Evolutionary conservation across 2,113 vertebrate genomes (phyloP).

Genomic region (Serinus canaria): DNA sequence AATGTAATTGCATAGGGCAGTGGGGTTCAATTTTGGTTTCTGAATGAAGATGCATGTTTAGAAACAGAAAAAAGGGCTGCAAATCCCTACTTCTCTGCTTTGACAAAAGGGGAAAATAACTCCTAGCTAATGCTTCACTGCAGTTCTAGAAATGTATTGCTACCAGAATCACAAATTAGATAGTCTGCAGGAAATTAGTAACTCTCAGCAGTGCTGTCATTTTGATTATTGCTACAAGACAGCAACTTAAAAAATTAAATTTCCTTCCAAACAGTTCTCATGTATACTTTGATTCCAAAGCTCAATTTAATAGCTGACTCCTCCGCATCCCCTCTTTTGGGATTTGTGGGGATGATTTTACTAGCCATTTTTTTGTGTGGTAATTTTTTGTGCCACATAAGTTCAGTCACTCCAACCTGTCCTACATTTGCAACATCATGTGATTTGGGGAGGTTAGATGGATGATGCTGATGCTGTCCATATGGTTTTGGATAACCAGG

Average conservation of each 20-base stretch:
- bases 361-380: not conserved
- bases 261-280: conserved; percentile 12
- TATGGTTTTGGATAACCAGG: not conserved
- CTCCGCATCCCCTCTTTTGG: not conserved
- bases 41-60: conserved; percentile 24
- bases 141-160: conserved; percentile 18
- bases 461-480: not conserved
- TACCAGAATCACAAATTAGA: conserved; percentile 26
- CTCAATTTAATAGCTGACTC: not conserved
- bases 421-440: not conserved
- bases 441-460: not conserved
- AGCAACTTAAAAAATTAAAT: conserved; percentile 48
- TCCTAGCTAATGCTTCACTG: not conserved
- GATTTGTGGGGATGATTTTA: not conserved
- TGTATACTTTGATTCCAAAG: not conserved
- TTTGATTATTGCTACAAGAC: conserved; percentile 52
- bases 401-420: not conserved
- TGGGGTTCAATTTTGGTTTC: conserved; percentile 34
- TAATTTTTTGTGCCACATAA: not conserved
- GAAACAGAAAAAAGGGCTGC: not conserved
- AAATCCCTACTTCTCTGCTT: not conserved
- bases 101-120: not conserved
- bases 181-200: conserved; percentile 34
- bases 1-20: conserved; percentile 58
- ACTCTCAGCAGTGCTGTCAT: conserved; percentile 46